Base-by-base conservation (phyloP, 2,113 vertebrate species). In the Otis tarda region DNA sequence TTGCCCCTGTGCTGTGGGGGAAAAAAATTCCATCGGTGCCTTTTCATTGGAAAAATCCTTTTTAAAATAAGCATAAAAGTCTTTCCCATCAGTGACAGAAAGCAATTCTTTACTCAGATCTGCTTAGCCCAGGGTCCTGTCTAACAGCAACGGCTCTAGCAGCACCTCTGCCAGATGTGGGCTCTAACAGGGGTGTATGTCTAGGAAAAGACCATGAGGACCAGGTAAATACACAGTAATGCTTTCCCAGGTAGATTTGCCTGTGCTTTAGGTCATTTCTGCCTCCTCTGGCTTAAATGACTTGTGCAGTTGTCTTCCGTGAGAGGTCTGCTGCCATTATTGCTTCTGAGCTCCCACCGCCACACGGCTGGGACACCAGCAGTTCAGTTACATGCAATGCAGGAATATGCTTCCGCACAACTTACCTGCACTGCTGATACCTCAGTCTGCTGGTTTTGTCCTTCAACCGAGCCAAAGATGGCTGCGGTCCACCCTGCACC, bases 21-120 rank as follows among this genome's bases (percentile, higher is more conserved):
- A 3, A 3, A 23, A 61, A 53, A 27, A 4, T 33, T 21, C 43
- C n/a, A 24, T 16, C 0, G 0, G 18, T 47, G n/a, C 9, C 23
- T 68, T 79, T 73, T 76, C 39, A 6, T 28, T 28, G 43, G 25
- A 50, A 60, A 94, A 90, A 73, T n/a, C 3, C 7, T 49, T 71
- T 31, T 23, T 5, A 35, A 76, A 84, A 52, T n/a, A 53, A 74
- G 25, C 8, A 7, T 17, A 15, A 20, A 86, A 53, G 23, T 24
- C 23, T 33, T 49, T n/a, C 50, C 33, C 20, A 33, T 11, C 31
- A 59, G 43, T 17, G 18, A 70, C 33, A 55, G 70, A 28, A 83
- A 87, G 27, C 27, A 60, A 67, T 82, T 86, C 25, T 47, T 76
- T 23, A 20, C 28, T 41, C 33, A 17, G 35, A 45, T 28, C 37